Evolutionary conservation across 1,140 invertebrate genomes (phyloP).

Genomic region (Trypoxylus dichotomus): DNA sequence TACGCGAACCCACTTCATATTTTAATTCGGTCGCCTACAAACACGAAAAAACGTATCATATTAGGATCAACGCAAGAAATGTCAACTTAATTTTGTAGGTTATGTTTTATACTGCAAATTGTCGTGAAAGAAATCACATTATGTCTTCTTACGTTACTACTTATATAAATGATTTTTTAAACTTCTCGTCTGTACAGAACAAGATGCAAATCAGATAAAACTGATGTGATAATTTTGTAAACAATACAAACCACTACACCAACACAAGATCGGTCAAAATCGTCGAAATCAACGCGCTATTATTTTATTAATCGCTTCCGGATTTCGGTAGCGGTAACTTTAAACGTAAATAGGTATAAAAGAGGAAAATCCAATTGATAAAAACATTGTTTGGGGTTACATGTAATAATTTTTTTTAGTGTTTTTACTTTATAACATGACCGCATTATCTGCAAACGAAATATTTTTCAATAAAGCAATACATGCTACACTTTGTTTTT

Average conservation of each 20-base stretch:
- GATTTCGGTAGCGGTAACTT: constrained; percentile 22
- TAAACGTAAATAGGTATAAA: constrained; percentile 2
- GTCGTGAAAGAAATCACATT: constrained; percentile 10
- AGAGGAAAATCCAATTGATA: too few species aligned
- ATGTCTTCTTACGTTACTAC: neutral
- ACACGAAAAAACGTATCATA: constrained; percentile 10
- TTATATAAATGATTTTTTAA: neutral
- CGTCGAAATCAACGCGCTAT: constrained; percentile 29
- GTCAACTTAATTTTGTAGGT: constrained; percentile 22
- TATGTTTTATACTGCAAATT: neutral
- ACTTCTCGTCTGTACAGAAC: neutral
- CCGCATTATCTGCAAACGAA: too few species aligned
- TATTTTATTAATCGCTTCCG: constrained; percentile 31
- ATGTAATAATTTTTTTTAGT: too few species aligned
- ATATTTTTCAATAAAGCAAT: too few species aligned
- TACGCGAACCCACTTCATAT: neutral
- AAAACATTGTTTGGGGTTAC: too few species aligned
- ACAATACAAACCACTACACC: constrained; percentile 20
- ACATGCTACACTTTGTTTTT: too few species aligned
- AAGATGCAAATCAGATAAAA: neutral
- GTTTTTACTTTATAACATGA: too few species aligned
- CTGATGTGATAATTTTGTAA: neutral
- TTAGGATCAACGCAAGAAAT: neutral
- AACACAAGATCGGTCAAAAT: constrained; percentile 17
- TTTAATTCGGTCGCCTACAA: neutral